These are phyloP conservation scores for Acropternis orthonyx DNA, from an alignment of 2,797 vertebrate genomes.

Conservation along the genomic window DNA sequence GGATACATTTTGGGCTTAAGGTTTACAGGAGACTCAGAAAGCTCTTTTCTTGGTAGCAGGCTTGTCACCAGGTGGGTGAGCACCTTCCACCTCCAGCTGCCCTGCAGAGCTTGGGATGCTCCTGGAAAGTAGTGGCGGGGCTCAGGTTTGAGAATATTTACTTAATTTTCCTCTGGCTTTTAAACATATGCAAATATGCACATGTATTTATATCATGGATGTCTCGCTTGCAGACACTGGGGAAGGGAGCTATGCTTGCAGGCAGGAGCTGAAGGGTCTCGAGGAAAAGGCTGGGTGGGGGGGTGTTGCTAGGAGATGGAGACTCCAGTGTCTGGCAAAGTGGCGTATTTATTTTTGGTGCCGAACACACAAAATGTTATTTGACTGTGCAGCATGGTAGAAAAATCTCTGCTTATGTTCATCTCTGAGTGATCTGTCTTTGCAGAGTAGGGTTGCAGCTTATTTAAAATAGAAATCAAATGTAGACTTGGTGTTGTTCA, in stretches of 20 bases:
- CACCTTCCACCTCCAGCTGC: background rate
- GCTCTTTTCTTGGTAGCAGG: background rate
- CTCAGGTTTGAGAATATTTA: background rate
- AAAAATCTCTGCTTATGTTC: background rate
- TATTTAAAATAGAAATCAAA: background rate
- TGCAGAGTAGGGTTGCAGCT: background rate
- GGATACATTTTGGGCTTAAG: background rate
- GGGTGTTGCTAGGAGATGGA: conserved; percentile 58
- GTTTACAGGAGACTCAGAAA: background rate
- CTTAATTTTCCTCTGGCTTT: background rate
- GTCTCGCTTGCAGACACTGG: rapidly evolving
- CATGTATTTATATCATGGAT: background rate
- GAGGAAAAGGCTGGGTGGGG: background rate
- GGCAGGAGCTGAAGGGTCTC: background rate
- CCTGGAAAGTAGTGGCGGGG: background rate
- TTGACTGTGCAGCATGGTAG: background rate
- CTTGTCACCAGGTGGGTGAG: background rate
- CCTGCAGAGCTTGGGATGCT: background rate
- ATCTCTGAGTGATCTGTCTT: background rate
- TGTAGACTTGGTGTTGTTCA: background rate
- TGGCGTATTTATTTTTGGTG: conserved; percentile 11
- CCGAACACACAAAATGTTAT: background rate
- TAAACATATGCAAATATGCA: background rate
- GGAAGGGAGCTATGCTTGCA: background rate
- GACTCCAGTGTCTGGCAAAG: conserved; percentile 24